These are phyloP conservation scores for Gyrodactylus salaris DNA, from an alignment of 1,140 invertebrate genomes.

Conservation along the genomic window DNA sequence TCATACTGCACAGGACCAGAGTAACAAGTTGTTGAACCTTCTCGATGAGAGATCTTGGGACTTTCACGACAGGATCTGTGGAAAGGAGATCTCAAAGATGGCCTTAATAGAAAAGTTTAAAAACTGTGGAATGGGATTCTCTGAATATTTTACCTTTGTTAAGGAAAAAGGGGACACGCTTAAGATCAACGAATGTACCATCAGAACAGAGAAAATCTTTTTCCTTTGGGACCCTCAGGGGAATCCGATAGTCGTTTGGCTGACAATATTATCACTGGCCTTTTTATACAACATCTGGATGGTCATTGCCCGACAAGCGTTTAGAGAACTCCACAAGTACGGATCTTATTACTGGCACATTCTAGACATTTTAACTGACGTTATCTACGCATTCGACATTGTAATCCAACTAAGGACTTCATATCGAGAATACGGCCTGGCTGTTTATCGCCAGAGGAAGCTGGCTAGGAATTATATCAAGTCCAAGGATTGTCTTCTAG, in stretches of 20 bases:
- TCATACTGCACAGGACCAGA: too few relatives aligned
- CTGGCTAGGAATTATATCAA: conserved; percentile 50
- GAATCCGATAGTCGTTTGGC: conserved; percentile 74
- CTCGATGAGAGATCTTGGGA: too few relatives aligned
- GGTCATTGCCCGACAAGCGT: conserved; percentile 58
- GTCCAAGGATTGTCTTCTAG: conserved; percentile 48
- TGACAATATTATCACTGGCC: conserved; percentile 47
- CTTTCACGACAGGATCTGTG: too few relatives aligned
- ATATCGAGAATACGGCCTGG: conserved; percentile 67
- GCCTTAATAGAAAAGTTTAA: too few relatives aligned
- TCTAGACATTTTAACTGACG: conserved; percentile 44
- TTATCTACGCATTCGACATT: conserved; percentile 51
- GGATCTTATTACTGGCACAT: conserved; percentile 35
- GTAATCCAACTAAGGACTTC: conserved; percentile 60
- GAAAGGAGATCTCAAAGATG: too few relatives aligned
- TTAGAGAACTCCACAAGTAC: conserved; percentile 31
- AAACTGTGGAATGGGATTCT: not conserved
- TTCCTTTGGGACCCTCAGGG: conserved; percentile 40
- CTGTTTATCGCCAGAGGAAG: conserved; percentile 61
- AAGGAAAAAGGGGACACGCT: not conserved
- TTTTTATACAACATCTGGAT: conserved; percentile 81
- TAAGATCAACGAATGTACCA: not conserved
- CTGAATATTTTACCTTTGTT: not conserved
- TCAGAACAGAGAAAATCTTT: not conserved
- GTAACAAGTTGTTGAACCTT: too few relatives aligned